Evolutionary conservation across 2,888 invertebrate genomes (phyloP), one percentile per base, ranked within the genome.

Genomic region (Drosophila peninsularis): DNA sequence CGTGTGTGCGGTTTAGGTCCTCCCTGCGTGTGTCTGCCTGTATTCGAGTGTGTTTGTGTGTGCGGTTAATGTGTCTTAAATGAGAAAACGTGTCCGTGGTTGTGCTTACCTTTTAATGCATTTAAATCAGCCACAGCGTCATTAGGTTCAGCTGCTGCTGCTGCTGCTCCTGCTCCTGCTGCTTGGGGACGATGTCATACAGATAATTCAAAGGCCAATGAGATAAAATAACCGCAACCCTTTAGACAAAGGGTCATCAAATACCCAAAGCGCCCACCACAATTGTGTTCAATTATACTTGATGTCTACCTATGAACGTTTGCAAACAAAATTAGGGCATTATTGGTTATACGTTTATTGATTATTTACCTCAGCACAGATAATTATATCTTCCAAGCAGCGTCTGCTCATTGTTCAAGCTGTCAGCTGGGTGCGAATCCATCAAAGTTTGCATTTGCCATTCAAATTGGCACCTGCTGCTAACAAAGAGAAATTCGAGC

Each of bases 81-180:
- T 84, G 71, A 44, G 75, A 73, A 87, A 78, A 87, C 83, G 89
- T 89, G 89, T 84, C 70, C 49, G 64, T 77, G 69, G 39, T 61
- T 74, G 44, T 70, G 60, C 70, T 74, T 67, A 70, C 71, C 62
- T 70, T 62, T 55, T 75, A 52, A 47, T 60, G 58, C 64, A 75
- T 75, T 75, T 39, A 39, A 70, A 75, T 70, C 71, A 60, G 70
- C 39, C 62, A 75, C 58, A 41, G 55, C 62, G 37, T 56, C 75
- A 80, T 79, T 76, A 70, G 65, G 45, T 56, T 61, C 76, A 79
- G 71, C 70, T 75, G 65, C 57, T 68, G 27, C 27, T 63, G 39
- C 53, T 32, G 21, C 37, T 19, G 42, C 36, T 63, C 34, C 53
- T 32, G 21, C 37, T 19, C 21, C 36, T 36, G 17, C 17, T 21